These are phyloP conservation scores for Phataginus tetradactyla DNA, from an alignment of 2,797 vertebrate species.

Conservation along the genomic window DNA sequence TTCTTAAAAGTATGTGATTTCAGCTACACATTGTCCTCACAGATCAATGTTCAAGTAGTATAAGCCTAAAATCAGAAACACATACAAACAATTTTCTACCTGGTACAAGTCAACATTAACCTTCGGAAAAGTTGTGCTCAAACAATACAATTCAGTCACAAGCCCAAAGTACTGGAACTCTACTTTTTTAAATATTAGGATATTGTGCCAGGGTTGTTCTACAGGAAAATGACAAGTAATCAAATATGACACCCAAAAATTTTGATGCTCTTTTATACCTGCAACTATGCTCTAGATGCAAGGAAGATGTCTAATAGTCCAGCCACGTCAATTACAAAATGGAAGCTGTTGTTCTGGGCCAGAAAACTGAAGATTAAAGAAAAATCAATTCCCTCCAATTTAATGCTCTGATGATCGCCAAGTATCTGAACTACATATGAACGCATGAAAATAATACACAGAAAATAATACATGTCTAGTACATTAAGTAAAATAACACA, in stretches of 20 bases:
- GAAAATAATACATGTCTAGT: neutral
- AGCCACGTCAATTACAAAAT: neutral
- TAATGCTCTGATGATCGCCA: neutral
- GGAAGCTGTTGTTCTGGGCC: neutral
- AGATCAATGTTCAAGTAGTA: conserved; percentile 1
- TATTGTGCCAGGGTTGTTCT: neutral
- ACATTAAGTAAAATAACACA: conserved; percentile 28
- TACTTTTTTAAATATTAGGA: neutral
- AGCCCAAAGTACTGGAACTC: neutral
- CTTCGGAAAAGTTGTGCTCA: neutral
- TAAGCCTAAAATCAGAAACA: neutral
- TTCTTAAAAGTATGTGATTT: neutral
- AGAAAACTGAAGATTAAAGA: neutral
- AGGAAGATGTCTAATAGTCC: neutral
- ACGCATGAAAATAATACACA: neutral
- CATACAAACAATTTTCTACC: neutral
- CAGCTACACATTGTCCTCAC: neutral
- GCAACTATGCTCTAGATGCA: neutral
- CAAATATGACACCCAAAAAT: neutral
- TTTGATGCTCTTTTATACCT: neutral
- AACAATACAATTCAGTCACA: conserved; percentile 27
- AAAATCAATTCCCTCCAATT: neutral
- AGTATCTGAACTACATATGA: neutral
- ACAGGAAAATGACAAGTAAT: conserved; percentile 37
- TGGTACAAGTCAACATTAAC: neutral